These are phyloP conservation scores for Diachasma alloeum DNA, from an alignment of 1,140 invertebrate species.

Conservation along the genomic window DNA sequence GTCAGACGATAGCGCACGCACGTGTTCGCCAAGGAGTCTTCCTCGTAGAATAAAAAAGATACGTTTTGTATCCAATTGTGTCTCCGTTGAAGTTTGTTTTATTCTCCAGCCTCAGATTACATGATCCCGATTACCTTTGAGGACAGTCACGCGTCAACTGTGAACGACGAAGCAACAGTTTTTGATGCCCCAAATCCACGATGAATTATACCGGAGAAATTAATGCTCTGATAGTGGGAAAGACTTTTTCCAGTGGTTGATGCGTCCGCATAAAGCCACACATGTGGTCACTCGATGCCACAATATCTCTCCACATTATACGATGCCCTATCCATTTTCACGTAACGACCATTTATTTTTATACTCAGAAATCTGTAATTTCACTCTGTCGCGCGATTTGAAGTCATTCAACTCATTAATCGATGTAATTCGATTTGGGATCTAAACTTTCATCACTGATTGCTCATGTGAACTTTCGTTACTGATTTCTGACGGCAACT, in stretches of 20 bases:
- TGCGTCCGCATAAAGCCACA: background rate
- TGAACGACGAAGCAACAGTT: background rate
- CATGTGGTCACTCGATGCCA: background rate
- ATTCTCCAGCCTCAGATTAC: background rate
- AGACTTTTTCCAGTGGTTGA: background rate
- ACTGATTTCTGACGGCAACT: no score
- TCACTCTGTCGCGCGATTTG: background rate
- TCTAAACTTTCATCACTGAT: background rate
- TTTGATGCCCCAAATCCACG: no score
- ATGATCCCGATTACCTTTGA: background rate
- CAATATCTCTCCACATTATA: background rate
- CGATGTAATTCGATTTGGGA: background rate
- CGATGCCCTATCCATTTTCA: background rate
- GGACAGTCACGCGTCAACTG: background rate
- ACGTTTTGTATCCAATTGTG: background rate
- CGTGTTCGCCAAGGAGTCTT: background rate
- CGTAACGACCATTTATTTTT: background rate
- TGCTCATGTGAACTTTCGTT: no score
- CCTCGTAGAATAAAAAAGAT: background rate
- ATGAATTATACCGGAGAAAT: no score
- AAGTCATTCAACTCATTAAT: background rate
- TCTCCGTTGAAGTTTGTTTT: background rate
- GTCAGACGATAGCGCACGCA: background rate
- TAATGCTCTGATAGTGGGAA: no score
- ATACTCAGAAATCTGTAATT: background rate